phyloP scores from a whole-genome alignment of 1,140 invertebrate species.

The Eciton burchellii region DNA sequence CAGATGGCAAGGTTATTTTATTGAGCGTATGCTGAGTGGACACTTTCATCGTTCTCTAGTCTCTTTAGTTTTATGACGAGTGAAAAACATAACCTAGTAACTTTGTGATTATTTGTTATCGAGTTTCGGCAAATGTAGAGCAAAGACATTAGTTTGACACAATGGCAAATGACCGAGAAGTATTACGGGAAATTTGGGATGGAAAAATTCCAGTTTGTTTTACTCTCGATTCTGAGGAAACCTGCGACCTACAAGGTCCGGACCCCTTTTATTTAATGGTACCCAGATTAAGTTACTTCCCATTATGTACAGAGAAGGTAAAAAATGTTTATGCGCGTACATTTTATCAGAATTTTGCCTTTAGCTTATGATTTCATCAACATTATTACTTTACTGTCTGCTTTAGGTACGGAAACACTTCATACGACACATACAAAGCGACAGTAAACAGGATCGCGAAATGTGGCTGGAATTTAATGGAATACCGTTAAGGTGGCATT shows the following conservation, averaged over 20 bases:
- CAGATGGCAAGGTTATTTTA: background rate
- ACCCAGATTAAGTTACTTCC: conserved; percentile 97
- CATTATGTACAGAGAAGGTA: conserved; percentile 97
- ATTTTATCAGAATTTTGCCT: conserved; percentile 12
- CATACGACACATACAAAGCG: conserved; percentile 91
- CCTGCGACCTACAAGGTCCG: conserved; percentile 93
- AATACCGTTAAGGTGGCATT: conserved; percentile 97
- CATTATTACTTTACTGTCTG: too few species aligned
- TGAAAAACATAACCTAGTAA: conserved; percentile 8
- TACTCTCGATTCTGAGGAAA: conserved; percentile 94
- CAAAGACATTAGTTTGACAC: background rate
- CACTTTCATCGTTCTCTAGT: too few species aligned
- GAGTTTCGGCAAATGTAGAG: background rate
- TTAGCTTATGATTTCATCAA: background rate
- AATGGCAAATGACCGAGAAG: conserved; percentile 97
- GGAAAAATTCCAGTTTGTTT: conserved; percentile 97
- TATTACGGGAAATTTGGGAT: conserved; percentile 97
- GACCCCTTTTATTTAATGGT: conserved; percentile 98
- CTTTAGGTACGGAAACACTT: conserved; percentile 95
- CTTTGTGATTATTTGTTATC: background rate
- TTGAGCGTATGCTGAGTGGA: background rate
- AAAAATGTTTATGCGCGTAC: conserved; percentile 43
- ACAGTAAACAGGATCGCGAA: conserved; percentile 93
- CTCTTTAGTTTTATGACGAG: background rate
- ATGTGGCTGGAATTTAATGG: conserved; percentile 99